Percentiles rank a stretch among this genome's conserved stretches.
These are phyloP conservation scores for Scopus umbretta DNA, from an alignment of 2,113 vertebrate genomes.

Conservation along the genomic window DNA sequence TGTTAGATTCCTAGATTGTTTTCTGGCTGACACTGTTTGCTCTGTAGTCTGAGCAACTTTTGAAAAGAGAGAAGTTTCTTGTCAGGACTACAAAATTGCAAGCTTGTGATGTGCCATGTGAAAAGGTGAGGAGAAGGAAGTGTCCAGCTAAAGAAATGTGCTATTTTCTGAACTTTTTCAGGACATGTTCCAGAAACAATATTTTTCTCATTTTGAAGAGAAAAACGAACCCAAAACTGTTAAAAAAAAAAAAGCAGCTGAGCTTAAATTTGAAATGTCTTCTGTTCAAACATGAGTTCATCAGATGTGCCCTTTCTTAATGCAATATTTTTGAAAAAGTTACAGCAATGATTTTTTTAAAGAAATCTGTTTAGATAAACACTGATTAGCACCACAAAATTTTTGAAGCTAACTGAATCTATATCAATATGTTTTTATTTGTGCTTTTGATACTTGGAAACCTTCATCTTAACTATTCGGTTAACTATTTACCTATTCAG, in stretches of 20 bases:
- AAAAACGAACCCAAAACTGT: not conserved
- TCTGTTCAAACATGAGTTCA: not conserved
- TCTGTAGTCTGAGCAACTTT: not conserved
- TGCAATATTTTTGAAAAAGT: not conserved
- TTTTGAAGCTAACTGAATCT: not conserved
- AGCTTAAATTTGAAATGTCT: not conserved
- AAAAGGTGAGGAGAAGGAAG: not conserved
- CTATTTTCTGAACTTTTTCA: not conserved
- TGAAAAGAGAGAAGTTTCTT: not conserved
- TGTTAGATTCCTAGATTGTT: not conserved
- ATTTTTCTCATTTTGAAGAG: not conserved
- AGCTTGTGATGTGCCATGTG: not conserved
- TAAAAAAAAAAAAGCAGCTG: not conserved
- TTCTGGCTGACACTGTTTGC: not conserved
- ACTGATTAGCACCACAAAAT: not conserved
- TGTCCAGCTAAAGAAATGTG: not conserved
- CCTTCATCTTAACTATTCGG: not conserved
- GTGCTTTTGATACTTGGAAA: not conserved
- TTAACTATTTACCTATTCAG: no score
- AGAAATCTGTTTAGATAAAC: not conserved
- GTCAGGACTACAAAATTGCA: not conserved
- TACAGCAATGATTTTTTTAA: not conserved
- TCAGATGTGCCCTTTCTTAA: not conserved
- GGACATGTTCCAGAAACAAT: not conserved
- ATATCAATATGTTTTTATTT: not conserved